A percentile compares a stretch with the other conserved stretches of the same genome.
Evolutionary conservation across 2,113 vertebrate species (phyloP).

Genomic region (Pseudorasbora parva): DNA sequence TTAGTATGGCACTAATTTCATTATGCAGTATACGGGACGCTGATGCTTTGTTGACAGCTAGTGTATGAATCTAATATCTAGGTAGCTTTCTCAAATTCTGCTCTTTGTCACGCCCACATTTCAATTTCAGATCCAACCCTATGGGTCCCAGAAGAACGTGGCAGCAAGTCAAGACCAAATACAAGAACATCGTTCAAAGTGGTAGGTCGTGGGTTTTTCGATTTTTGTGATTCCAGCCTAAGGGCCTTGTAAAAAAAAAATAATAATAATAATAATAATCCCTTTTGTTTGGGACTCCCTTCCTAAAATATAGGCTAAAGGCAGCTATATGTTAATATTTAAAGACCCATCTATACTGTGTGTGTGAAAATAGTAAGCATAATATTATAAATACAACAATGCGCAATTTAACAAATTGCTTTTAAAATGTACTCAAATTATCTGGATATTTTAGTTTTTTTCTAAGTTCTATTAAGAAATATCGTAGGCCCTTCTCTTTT

Average conservation of each 20-base stretch:
- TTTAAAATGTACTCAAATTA: too few relatives aligned
- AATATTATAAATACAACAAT: too few relatives aligned
- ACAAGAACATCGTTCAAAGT: constrained; percentile 58
- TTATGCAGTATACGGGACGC: not conserved
- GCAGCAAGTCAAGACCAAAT: constrained; percentile 59
- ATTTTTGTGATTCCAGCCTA: too few relatives aligned
- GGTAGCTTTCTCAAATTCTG: not conserved
- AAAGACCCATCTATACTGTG: too few relatives aligned
- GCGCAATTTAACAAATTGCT: too few relatives aligned
- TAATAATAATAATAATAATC: too few relatives aligned
- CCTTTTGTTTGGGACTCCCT: not conserved
- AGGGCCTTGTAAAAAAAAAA: too few relatives aligned
- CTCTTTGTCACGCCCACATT: not conserved
- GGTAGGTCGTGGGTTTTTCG: constrained; percentile 26
- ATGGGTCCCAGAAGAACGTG: constrained; percentile 51
- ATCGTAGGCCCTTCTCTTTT: not conserved
- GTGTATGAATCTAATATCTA: not conserved
- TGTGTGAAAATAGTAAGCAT: too few relatives aligned
- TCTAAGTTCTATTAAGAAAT: too few relatives aligned
- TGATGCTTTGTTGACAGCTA: not conserved
- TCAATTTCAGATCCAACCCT: constrained; percentile 35
- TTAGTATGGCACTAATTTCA: not conserved
- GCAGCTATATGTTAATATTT: too few relatives aligned
- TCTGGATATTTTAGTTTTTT: too few relatives aligned
- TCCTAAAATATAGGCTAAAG: not conserved